Evolutionary conservation across 92 coral and sea anemone species (phyloP), one percentile per base, ranked within the genome.

Genomic region (Epizoanthus rinbou): DNA sequence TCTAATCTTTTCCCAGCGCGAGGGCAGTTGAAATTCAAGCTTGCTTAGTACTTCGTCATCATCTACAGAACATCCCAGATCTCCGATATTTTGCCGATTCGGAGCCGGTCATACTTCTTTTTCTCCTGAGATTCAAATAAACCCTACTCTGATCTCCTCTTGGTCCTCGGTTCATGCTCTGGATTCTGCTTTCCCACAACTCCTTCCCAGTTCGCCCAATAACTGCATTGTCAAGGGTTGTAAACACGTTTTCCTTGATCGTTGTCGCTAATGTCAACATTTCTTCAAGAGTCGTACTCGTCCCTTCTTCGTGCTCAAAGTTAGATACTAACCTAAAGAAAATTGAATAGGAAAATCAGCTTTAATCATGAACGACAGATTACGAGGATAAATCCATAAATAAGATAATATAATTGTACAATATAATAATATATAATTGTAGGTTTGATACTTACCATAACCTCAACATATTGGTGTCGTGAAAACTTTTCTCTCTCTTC

Each of bases 221-320:
- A 63, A 13, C 25, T 16, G 23, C 25, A 16, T n/a, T 63, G 68
- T 63, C 25, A 63, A 16, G 25, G 22, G 22, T 17, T 63, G 68
- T 63, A 63, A 63, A 63, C 19, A 63, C 25, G 68, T 63, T 76
- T 41, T 62, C 84, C 84, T 79, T 79, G 33, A 57, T 47, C 33
- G 58, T 74, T 11, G 59, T 16, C 25, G 0, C 63, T 74, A 52
- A 64, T 74, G 43, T 74, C 14, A 52, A 33, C 17, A 74, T 17
- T 74, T 39, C 43, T 63, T 28, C 1, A 63, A 63, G 11, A 64
- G 24, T 9, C 0, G 69, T 19, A 64, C 69, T 64, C 69, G 69
- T 7, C 69, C 69, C 69, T 64, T n/a, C 56, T 21, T 79, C 57
- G 35, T 63, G 35, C 69, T 79, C 84, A 68, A 64, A 62, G 73